Percentiles rank a stretch among this genome's conserved stretches.
These are phyloP conservation scores for Andricus grossulariae DNA, from an alignment of 1,140 invertebrate genomes.

Conservation along the genomic window DNA sequence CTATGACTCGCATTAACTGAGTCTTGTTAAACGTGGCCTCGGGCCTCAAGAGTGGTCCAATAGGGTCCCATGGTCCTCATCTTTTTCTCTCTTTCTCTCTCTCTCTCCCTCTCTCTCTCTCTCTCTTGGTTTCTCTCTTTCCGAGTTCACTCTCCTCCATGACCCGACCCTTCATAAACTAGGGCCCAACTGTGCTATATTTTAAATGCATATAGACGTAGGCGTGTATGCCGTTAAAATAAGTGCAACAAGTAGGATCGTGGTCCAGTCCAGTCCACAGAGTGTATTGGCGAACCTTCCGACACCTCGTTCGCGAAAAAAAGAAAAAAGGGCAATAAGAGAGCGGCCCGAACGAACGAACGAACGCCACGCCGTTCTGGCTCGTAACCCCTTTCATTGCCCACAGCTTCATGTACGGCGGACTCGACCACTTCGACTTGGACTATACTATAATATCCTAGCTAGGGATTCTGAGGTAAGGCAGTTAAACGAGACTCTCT, in stretches of 20 bases:
- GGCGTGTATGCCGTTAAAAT: conserved; percentile 73
- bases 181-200: conserved; percentile 75
- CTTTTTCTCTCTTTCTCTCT: conserved; percentile 43
- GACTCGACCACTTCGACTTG: conserved; percentile 32
- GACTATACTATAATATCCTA: conserved; percentile 39
- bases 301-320: conserved; percentile 64
- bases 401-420: conserved; percentile 35
- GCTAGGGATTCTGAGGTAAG: conserved; percentile 43
- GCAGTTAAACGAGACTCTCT: conserved; percentile 40
- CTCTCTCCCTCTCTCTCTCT: conserved; percentile 50
- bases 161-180: conserved; percentile 76
- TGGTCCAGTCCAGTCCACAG: conserved; percentile 49
- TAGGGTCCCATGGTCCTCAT: conserved; percentile 59
- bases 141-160: conserved; percentile 63
- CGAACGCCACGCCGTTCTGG: conserved; percentile 33
- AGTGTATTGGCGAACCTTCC: conserved; percentile 61
- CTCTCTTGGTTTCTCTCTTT: conserved; percentile 42
- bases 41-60: conserved; percentile 61
- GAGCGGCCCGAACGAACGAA: conserved; percentile 36
- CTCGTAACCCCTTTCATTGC: conserved; percentile 53
- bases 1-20: conserved; percentile 74
- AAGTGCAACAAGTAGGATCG: conserved; percentile 67
- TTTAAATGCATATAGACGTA: conserved; percentile 75
- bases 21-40: conserved; percentile 73
- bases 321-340: conserved; percentile 41